Evolutionary conservation across 2,797 vertebrate species (phyloP), one percentile per base, ranked within the genome.

Genomic region (Nasua narica): DNA sequence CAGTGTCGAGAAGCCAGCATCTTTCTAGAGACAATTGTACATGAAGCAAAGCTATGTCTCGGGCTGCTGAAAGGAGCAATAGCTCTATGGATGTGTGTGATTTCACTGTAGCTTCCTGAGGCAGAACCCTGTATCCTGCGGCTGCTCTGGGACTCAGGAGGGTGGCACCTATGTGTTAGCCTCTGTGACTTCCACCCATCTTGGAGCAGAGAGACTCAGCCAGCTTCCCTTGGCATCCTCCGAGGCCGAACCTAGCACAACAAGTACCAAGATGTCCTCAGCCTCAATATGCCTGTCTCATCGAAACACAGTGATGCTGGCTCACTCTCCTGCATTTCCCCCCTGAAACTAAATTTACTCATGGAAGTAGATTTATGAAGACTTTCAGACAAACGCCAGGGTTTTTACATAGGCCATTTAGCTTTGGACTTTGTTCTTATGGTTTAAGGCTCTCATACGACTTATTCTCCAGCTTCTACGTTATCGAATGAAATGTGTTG

Each of bases 21-120:
- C 81, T 12, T 23, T 62, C 67, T 16, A 21, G 25, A 52, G 32
- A 60, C 0, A 0, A 1, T 10, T 85, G 27, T 72, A 9, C 40
- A 15, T 5, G 1, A 11, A 29, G 56, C 5, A 32, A 62, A 79
- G 62, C 15, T 11, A 0, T 0, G 19, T 15, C 52, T 23, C 3
- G 1, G 32, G 87, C 52, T 5, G 3, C 32, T 37, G 23, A 21
- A 50, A 29, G n/a, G 50, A 52, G 19, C 2, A 6, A 1, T 7
- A 14, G 23, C n/a, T 43, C n/a, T 2, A 0, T 0, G 4, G 3
- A 0, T 2, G 4, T 3, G 12, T 1, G 5, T 29, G 10, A 7
- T 13, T 60, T 50, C 77, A 60, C 40, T 14, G 18, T 1, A 3
- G 35, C 32, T 56, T 35, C 76, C 52, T 0, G 1, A 56, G 65